Evolutionary conservation across 2,888 invertebrate genomes (phyloP).

Genomic region (Limnephilus auricula): DNA sequence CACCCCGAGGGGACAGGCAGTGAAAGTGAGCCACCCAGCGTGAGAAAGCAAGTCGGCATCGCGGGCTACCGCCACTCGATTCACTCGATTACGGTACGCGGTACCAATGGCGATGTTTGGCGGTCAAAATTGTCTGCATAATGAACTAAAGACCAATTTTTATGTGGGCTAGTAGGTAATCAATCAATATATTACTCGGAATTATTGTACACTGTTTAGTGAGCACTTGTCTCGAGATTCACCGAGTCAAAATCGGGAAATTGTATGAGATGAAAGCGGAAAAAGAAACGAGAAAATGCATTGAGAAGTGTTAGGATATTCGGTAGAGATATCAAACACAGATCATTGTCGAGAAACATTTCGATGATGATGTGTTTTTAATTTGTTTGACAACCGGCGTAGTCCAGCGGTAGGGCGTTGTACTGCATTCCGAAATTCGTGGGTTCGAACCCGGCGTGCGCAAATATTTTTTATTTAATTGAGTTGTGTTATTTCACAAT

Average conservation of each 20-base stretch:
- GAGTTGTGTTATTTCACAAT: too few species aligned
- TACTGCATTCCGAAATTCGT: too few species aligned
- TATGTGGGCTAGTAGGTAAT: neutral
- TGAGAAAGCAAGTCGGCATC: neutral
- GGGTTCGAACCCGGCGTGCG: too few species aligned
- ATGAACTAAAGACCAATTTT: neutral
- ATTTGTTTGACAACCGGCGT: too few species aligned
- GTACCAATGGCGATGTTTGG: neutral
- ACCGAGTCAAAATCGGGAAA: too few species aligned
- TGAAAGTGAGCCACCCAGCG: constrained; percentile 24
- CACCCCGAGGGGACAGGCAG: neutral
- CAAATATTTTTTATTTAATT: too few species aligned
- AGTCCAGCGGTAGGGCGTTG: too few species aligned
- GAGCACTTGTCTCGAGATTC: too few species aligned
- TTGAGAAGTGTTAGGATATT: neutral
- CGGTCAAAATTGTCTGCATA: neutral
- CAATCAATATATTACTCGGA: neutral
- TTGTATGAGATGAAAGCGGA: neutral
- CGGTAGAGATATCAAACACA: neutral
- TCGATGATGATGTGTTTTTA: neutral
- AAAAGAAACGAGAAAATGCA: neutral
- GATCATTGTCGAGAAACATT: neutral
- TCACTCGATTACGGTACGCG: constrained; percentile 2
- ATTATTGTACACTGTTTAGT: neutral
- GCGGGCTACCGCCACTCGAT: neutral